Evolutionary conservation across 1,140 invertebrate genomes (phyloP).

Genomic region (Glossosoma conforme): DNA sequence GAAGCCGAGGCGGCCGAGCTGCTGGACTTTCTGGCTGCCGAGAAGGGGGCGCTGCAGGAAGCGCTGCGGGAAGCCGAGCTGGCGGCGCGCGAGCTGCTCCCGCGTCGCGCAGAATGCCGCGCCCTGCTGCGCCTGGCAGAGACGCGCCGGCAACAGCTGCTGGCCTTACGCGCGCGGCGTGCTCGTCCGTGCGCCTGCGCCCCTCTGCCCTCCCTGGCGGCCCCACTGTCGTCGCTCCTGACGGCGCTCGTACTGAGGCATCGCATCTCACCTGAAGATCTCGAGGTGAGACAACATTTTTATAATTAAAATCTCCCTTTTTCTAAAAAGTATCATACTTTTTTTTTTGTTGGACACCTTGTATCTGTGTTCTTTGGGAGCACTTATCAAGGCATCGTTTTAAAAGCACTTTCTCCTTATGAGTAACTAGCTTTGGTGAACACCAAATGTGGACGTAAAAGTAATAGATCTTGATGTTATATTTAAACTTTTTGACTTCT

Average conservation of each 20-base stretch:
- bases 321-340: no score
- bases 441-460: no score
- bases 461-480: no score
- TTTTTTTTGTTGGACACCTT: no score
- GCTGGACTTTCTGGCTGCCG: slow-evolving; percentile 72
- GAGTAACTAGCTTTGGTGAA: no score
- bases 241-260: slow-evolving; percentile 68
- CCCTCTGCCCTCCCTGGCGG: slow-evolving; percentile 63
- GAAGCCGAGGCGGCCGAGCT: slow-evolving; percentile 67
- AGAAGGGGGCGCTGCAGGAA: slow-evolving; percentile 66
- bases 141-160: slow-evolving; percentile 59
- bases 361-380: no score
- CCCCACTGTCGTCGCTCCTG: slow-evolving; percentile 63
- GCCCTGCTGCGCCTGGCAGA: slow-evolving; percentile 74
- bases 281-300: slow-evolving; percentile 55
- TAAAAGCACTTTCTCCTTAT: no score
- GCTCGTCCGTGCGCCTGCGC: slow-evolving; percentile 58
- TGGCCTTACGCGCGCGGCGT: slow-evolving; percentile 59
- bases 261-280: slow-evolving; percentile 67
- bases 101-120: slow-evolving; percentile 68
- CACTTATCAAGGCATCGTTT: no score
- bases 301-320: no score
- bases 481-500: no score
- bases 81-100: slow-evolving; percentile 49
- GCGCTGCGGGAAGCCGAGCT: slow-evolving; percentile 68